A percentile compares a stretch with the other conserved stretches of the same genome.
These are phyloP conservation scores for Chrysocyon brachyurus DNA, from an alignment of 2,797 vertebrate species.

Conservation along the genomic window DNA sequence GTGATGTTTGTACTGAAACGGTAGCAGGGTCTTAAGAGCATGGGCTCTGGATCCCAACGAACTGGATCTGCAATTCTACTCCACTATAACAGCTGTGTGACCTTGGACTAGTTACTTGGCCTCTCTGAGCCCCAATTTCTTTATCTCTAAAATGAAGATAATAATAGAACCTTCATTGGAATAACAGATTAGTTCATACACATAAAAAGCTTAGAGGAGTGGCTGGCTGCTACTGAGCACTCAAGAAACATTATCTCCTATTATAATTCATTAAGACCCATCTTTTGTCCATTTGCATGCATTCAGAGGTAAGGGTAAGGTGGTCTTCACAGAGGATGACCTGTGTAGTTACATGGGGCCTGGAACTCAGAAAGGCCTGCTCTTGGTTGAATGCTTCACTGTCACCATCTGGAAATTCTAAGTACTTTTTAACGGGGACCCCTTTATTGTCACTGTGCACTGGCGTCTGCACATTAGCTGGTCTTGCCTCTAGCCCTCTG, in stretches of 20 bases:
- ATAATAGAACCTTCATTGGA: background rate
- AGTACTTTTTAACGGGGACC: background rate
- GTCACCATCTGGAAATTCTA: background rate
- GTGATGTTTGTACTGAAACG: background rate
- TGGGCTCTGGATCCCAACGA: background rate
- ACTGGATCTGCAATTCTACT: background rate
- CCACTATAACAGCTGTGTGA: background rate
- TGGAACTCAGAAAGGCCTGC: background rate
- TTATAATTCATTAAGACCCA: background rate
- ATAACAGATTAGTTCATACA: background rate
- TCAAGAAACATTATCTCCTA: background rate
- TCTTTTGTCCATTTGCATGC: background rate
- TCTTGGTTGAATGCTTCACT: background rate
- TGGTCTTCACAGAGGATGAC: background rate
- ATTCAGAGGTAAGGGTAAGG: background rate
- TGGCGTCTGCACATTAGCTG: background rate
- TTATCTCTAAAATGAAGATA: conserved; percentile 6
- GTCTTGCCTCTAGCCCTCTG: background rate
- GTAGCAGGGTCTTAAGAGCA: background rate
- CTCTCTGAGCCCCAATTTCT: background rate
- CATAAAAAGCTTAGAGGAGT: background rate
- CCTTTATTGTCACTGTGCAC: background rate
- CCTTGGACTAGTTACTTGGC: background rate
- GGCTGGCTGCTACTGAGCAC: background rate
- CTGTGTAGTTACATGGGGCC: background rate